These are phyloP conservation scores for Menidia menidia DNA, from an alignment of 2,797 vertebrate species.

Conservation along the genomic window DNA sequence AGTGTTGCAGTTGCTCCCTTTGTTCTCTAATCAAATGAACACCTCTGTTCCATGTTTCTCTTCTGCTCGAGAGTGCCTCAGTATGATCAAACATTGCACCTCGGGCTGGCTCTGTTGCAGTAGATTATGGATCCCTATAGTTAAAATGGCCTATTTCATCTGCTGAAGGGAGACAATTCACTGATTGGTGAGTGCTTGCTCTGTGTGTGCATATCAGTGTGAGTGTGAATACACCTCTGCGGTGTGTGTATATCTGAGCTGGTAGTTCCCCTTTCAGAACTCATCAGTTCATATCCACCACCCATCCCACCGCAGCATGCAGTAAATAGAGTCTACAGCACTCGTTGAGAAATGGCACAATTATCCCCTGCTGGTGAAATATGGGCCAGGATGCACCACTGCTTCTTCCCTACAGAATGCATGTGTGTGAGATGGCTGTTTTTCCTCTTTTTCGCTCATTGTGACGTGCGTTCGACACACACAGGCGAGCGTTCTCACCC, in stretches of 20 bases:
- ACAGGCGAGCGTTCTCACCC: conserved; percentile 40
- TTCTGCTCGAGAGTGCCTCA: conserved; percentile 51
- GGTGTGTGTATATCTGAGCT: conserved; percentile 53
- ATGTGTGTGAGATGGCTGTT: conserved; percentile 34
- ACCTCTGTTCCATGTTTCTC: conserved; percentile 44
- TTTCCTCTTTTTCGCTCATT: conserved; percentile 42
- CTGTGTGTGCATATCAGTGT: conserved; percentile 19
- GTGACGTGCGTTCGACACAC: conserved; percentile 54
- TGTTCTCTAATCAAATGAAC: conserved; percentile 62
- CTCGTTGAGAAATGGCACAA: conserved; percentile 84
- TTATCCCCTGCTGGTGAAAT: conserved; percentile 84
- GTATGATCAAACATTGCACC: conserved; percentile 61
- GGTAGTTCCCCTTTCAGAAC: conserved; percentile 79
- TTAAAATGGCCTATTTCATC: conserved; percentile 75
- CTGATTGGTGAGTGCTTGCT: conserved; percentile 72
- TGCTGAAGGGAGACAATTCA: conserved; percentile 60
- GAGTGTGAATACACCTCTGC: conserved; percentile 28
- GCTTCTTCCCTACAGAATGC: conserved; percentile 70
- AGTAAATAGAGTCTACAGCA: conserved; percentile 83
- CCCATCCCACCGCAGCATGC: conserved; percentile 79
- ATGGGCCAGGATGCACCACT: conserved; percentile 80
- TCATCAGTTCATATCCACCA: conserved; percentile 82
- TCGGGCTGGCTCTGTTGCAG: conserved; percentile 55
- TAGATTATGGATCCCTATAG: conserved; percentile 71
- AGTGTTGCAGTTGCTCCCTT: conserved; percentile 30